phyloP scores from a whole-genome alignment of 2,797 vertebrate species.

The Paratrypauchen microcephalus region DNA sequence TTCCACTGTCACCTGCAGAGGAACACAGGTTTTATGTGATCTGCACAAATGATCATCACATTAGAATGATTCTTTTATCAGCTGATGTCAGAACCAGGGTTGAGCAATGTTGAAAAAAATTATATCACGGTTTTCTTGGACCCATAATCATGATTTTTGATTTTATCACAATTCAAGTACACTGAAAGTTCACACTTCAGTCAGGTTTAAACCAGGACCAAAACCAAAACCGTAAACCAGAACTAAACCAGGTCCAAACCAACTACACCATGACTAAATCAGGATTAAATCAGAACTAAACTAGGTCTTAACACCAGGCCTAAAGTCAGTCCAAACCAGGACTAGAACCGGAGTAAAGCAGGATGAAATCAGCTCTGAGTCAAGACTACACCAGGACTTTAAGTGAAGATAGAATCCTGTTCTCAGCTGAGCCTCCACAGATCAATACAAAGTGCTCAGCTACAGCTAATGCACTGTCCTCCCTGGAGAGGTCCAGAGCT shows the following conservation, averaged over 20 bases:
- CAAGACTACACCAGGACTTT: background rate
- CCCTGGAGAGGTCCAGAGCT: constrained; percentile 39
- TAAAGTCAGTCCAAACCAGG: background rate
- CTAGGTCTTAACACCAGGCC: background rate
- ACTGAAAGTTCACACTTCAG: background rate
- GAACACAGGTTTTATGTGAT: background rate
- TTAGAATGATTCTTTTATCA: too few species aligned
- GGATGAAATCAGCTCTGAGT: background rate
- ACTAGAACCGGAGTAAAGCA: background rate
- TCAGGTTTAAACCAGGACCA: background rate
- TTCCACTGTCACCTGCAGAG: constrained; percentile 64
- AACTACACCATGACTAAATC: background rate
- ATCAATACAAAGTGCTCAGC: constrained; percentile 3
- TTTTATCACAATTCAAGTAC: too few species aligned
- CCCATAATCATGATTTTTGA: too few species aligned
- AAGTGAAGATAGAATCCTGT: background rate
- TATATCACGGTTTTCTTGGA: too few species aligned
- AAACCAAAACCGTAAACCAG: background rate
- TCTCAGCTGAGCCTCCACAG: constrained; percentile 1
- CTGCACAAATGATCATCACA: too few species aligned
- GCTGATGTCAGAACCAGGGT: too few species aligned
- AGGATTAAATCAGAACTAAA: background rate
- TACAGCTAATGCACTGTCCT: constrained; percentile 45
- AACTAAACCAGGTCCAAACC: background rate
- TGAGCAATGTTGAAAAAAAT: too few species aligned